Conservation (phyloP, 2,888 invertebrate species). For the Mimumesa dahlbomi region DNA sequence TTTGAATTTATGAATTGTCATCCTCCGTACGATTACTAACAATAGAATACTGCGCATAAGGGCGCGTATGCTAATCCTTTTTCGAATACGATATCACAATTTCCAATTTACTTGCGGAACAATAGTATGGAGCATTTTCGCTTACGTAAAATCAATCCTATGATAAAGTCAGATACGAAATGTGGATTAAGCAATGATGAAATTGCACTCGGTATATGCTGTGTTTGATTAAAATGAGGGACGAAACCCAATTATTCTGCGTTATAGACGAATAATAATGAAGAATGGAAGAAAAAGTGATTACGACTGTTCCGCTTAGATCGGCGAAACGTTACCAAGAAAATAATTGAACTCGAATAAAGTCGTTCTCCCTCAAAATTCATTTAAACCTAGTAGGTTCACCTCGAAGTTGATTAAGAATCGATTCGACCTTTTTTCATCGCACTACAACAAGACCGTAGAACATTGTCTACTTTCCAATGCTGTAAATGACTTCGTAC, state of each 20-base stretch:
- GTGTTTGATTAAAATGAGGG: neutral
- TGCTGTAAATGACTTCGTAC: neutral
- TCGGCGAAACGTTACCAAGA: slow-evolving; percentile 10
- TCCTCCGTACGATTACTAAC: too few relatives aligned
- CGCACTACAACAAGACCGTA: slow-evolving; percentile 4
- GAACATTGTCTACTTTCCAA: slow-evolving; percentile 8
- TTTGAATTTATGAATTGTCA: too few relatives aligned
- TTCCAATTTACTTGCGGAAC: too few relatives aligned
- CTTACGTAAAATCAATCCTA: too few relatives aligned
- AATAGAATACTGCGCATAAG: too few relatives aligned
- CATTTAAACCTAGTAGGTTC: slow-evolving; percentile 13
- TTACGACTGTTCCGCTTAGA: slow-evolving; percentile 23
- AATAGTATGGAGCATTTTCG: too few relatives aligned
- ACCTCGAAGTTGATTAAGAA: slow-evolving; percentile 38
- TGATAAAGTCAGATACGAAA: neutral
- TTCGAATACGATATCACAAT: too few relatives aligned
- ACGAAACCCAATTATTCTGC: neutral
- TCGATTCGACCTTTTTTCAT: slow-evolving; percentile 31
- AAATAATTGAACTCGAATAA: slow-evolving; percentile 39
- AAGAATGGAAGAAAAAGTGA: slow-evolving; percentile 22
- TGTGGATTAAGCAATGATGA: neutral
- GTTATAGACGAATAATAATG: slow-evolving; percentile 19
- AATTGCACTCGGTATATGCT: neutral
- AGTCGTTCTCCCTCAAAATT: slow-evolving; percentile 18
- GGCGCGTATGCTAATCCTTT: too few relatives aligned